Evolutionary conservation across 2,888 invertebrate genomes (phyloP).

Genomic region (Perizoma affinitatum): DNA sequence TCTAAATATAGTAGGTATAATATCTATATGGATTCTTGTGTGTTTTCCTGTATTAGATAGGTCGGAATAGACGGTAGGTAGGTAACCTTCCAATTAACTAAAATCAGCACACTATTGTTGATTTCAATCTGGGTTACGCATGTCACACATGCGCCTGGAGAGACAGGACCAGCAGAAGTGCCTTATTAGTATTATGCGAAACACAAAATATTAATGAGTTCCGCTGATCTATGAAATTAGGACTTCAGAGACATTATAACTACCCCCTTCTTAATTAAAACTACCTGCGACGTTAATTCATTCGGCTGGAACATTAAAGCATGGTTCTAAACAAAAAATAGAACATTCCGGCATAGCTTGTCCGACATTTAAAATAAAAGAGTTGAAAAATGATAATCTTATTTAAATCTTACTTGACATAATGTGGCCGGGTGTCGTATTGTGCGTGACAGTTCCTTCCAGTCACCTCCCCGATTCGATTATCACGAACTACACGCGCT

Average conservation of each 20-base stretch:
- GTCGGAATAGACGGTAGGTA: too few species aligned
- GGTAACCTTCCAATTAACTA: too few species aligned
- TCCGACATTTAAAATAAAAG: not conserved
- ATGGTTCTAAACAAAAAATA: not conserved
- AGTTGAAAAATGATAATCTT: not conserved
- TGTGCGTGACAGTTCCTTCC: conserved; percentile 72
- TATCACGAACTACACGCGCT: conserved; percentile 77
- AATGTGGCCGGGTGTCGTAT: conserved; percentile 75
- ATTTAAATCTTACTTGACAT: conserved; percentile 73
- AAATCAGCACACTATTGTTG: too few species aligned
- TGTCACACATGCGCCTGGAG: too few species aligned
- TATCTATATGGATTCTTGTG: too few species aligned
- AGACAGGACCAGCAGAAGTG: too few species aligned
- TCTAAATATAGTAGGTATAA: too few species aligned
- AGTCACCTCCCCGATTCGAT: conserved; percentile 60
- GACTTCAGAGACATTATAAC: conserved; percentile 1
- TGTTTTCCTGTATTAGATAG: too few species aligned
- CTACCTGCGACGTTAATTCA: not conserved
- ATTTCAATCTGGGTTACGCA: too few species aligned
- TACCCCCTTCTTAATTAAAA: not conserved
- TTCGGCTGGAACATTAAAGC: not conserved
- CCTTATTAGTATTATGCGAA: too few species aligned
- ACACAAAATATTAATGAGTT: too few species aligned
- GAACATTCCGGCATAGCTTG: too few species aligned
- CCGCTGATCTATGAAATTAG: not conserved